Base-by-base conservation (phyloP, 2,113 vertebrate genomes). In the Pagrus major region DNA sequence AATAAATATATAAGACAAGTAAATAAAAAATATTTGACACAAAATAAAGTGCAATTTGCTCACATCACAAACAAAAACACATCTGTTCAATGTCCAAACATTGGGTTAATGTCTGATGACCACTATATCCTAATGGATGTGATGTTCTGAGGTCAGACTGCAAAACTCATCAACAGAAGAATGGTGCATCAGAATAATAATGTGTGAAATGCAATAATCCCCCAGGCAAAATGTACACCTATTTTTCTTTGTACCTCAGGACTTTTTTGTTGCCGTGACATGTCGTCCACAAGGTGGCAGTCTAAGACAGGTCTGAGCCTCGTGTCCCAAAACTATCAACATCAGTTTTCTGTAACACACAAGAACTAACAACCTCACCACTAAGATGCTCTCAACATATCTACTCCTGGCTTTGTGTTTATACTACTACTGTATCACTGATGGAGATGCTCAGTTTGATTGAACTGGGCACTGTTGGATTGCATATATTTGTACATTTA, bases 1-100 rank as follows among this genome's bases (percentile, higher is more conserved):
- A 84, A 56, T 39, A 65, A 67, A 86, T 73, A 63, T 33, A 60
- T 31, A 66, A 37, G 15, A 76, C 6, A 54, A 83, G 46, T 61
- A 70, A 87, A 88, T 78, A 65, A 78, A 54, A 85, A 59, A 80
- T 66, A 79, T 70, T 66, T 54, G 63, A 87, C 66, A 81, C 59
- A 89, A 92, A 93, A 91, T 93, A 93, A 94, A 94, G 94, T 95
- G 92, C 94, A 93, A 82, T 84, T 84, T 72, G 68, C 51, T 83
- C 70, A 88, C 65, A 37, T 80, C 25, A 79, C 73, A 86, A 68
- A 82, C 39, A 73, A 74, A 86, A 65, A 77, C 74, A 87, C 73
- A 78, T 20, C 12, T 61, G 58, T 83, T 86, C 67, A 67, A 79
- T 67, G 70, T 76, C 37, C 44, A 68, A 77, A 86, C 27, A 58